A percentile compares a stretch with the other conserved stretches of the same genome.
phyloP scores from a whole-genome alignment of 2,113 vertebrate genomes.

The Pluvialis apricaria region DNA sequence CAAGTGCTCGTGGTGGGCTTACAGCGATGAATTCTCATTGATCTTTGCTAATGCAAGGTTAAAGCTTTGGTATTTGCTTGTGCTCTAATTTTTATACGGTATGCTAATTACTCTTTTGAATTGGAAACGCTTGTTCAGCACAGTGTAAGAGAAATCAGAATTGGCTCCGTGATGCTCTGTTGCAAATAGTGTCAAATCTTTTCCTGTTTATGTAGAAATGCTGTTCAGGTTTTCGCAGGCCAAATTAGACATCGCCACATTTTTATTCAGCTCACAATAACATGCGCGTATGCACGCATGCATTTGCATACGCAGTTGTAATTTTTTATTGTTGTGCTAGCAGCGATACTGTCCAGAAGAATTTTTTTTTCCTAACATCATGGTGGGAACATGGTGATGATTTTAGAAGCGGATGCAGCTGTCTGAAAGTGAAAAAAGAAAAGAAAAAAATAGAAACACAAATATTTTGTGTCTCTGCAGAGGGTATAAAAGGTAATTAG shows the following conservation, averaged over 20 bases:
- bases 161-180: background rate
- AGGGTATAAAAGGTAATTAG: background rate
- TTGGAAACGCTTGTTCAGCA: constrained; percentile 21
- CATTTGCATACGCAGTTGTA: background rate
- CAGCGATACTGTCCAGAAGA: background rate
- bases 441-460: background rate
- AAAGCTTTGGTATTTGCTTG: constrained; percentile 47
- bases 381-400: background rate
- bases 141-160: background rate
- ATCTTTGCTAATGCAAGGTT: constrained; percentile 40
- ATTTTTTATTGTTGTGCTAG: background rate
- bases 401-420: constrained; percentile 18
- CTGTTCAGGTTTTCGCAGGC: constrained; percentile 41
- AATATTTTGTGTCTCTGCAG: background rate
- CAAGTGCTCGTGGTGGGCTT: background rate
- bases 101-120: constrained; percentile 32
- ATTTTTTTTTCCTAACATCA: background rate
- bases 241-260: constrained; percentile 13
- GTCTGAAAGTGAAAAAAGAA: background rate
- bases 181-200: background rate
- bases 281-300: background rate
- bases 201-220: background rate
- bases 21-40: background rate
- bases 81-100: background rate
- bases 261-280: background rate